Conservation (phyloP, 2,113 vertebrate genomes). For the Steatornis caripensis region DNA sequence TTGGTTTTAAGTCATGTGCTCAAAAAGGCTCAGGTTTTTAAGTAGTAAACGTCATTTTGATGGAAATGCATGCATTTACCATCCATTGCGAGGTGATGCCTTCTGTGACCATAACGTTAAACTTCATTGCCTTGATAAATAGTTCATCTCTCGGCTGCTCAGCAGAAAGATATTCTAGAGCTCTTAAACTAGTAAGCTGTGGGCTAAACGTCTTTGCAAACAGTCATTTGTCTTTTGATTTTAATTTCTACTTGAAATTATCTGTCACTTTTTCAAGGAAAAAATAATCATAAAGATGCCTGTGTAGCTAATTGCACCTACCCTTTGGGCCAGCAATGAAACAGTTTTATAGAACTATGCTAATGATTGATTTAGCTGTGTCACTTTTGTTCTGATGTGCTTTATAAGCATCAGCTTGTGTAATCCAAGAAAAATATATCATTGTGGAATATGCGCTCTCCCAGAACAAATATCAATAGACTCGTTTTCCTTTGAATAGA, state of each 20-base stretch:
- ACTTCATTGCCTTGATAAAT: slow-evolving; percentile 39
- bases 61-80: slow-evolving; percentile 3
- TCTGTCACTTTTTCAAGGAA: background rate
- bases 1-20: background rate
- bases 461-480: background rate
- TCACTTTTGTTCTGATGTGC: background rate
- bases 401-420: background rate
- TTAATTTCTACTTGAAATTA: slow-evolving; percentile 47
- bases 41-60: slow-evolving; percentile 44
- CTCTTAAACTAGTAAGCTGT: slow-evolving; percentile 24
- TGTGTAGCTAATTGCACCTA: background rate
- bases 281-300: background rate
- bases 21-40: background rate
- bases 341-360: background rate
- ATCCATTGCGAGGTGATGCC: background rate
- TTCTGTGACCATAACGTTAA: slow-evolving; percentile 27
- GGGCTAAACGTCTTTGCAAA: background rate
- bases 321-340: background rate
- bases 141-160: background rate
- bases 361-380: background rate
- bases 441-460: background rate
- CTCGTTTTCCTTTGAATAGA: background rate
- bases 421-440: background rate
- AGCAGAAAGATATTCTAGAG: background rate
- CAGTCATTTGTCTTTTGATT: background rate